phyloP scores from a whole-genome alignment of 2,113 vertebrate species.

The Oplegnathus fasciatus region DNA sequence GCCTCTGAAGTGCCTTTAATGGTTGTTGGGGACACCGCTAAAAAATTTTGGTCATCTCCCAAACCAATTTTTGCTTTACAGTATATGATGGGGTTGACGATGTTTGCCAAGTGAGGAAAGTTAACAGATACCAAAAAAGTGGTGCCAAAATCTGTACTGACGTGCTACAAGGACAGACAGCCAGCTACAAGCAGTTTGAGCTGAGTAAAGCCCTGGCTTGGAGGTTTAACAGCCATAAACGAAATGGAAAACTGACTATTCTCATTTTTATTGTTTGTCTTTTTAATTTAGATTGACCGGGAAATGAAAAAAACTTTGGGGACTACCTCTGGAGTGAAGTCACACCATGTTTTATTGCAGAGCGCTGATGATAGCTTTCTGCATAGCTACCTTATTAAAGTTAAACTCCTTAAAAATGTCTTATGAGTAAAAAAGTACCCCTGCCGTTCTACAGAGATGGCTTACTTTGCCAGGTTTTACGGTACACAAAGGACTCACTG shows the following conservation, averaged over 20 bases:
- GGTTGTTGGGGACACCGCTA: constrained; percentile 37
- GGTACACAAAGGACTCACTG: constrained; percentile 6
- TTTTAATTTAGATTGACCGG: background rate
- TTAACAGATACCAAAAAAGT: constrained; percentile 2
- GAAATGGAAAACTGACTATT: background rate
- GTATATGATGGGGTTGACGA: constrained; percentile 2
- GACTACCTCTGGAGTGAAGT: background rate
- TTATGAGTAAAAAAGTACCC: background rate
- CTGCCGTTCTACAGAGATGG: constrained; percentile 10
- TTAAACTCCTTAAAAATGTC: background rate
- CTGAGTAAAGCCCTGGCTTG: background rate
- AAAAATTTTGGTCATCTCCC: constrained; percentile 46
- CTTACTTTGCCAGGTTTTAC: constrained; percentile 14
- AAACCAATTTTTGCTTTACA: constrained; percentile 15
- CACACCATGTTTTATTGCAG: background rate
- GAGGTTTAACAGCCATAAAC: background rate
- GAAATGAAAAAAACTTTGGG: background rate
- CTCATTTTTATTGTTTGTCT: background rate
- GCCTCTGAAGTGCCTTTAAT: constrained; percentile 47
- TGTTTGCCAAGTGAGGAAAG: constrained; percentile 13
- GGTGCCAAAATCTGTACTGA: constrained; percentile 16
- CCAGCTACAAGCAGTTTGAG: background rate
- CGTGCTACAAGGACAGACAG: constrained; percentile 5
- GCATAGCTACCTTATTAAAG: background rate
- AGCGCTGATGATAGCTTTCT: background rate